phyloP scores from a whole-genome alignment of 2,797 vertebrate genomes.

The Botia almorhae region DNA sequence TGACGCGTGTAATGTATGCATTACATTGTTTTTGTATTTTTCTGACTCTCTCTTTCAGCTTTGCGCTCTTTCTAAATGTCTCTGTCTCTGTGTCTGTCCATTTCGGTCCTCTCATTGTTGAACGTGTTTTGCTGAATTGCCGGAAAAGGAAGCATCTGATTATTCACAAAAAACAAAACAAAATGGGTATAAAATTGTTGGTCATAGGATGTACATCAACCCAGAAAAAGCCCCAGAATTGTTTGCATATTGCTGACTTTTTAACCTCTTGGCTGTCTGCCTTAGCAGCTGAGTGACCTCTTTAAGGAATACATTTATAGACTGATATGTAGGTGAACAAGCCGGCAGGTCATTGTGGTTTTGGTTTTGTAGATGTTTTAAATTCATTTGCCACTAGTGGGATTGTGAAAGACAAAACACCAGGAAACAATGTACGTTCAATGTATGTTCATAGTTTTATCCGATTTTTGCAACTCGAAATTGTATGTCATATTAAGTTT shows the following conservation, averaged over 20 bases:
- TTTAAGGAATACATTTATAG: background rate
- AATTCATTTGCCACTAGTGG: background rate
- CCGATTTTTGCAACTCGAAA: background rate
- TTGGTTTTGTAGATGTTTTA: conserved; percentile 3
- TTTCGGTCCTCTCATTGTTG: conserved; percentile 48
- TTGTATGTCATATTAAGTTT: background rate
- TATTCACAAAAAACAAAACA: conserved; percentile 52
- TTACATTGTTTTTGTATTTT: background rate
- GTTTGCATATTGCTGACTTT: conserved; percentile 31
- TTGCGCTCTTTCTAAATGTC: background rate
- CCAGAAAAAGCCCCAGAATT: conserved; percentile 35
- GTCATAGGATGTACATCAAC: conserved; percentile 39
- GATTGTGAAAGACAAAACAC: background rate
- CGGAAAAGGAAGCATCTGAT: conserved; percentile 48
- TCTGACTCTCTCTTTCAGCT: background rate
- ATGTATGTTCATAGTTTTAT: background rate
- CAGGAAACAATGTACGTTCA: background rate
- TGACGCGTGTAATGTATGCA: too few species aligned
- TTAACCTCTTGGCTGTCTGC: conserved; percentile 3
- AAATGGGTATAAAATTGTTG: conserved; percentile 43
- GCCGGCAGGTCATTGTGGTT: conserved; percentile 7
- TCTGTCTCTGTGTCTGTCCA: conserved; percentile 22
- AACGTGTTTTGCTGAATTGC: conserved; percentile 32
- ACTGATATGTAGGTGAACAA: background rate
- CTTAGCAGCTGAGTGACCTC: conserved; percentile 1